Conservation (phyloP, 2,888 invertebrate genomes). For the Drosophila tanythrix region DNA sequence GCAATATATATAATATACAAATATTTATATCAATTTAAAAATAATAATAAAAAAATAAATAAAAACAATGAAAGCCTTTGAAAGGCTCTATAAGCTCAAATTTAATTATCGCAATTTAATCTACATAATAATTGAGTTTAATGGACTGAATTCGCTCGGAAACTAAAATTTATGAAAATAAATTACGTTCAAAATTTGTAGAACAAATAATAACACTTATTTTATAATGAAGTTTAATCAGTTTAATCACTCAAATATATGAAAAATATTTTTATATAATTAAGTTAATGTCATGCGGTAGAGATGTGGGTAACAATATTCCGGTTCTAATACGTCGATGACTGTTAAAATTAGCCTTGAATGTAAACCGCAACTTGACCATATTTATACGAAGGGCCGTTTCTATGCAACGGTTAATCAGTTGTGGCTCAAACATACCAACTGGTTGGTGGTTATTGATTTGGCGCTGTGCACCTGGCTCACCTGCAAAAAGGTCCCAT, state of each 20-base stretch:
- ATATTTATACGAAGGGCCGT: slow-evolving; percentile 6
- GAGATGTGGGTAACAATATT: background rate
- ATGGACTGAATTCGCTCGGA: background rate
- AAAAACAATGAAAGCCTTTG: background rate
- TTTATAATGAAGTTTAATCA: background rate
- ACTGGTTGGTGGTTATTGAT: background rate
- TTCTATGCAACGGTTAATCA: background rate
- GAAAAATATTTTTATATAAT: background rate
- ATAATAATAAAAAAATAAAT: background rate
- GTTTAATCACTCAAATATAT: background rate
- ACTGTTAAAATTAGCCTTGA: slow-evolving; percentile 1
- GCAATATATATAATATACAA: too few relatives aligned
- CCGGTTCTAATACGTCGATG: background rate
- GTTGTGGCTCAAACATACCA: background rate
- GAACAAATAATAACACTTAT: background rate
- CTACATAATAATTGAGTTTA: background rate
- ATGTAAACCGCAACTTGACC: background rate
- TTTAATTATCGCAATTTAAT: background rate
- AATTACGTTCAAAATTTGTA: background rate
- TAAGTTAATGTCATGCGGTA: background rate
- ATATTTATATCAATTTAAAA: background rate
- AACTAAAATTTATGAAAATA: background rate
- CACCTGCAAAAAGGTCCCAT: background rate
- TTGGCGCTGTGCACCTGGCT: slow-evolving; percentile 8
- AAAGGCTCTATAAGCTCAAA: background rate